These are phyloP conservation scores for Cyprinodon brontotheroides DNA, from an alignment of 2,113 vertebrate species.

Conservation along the genomic window DNA sequence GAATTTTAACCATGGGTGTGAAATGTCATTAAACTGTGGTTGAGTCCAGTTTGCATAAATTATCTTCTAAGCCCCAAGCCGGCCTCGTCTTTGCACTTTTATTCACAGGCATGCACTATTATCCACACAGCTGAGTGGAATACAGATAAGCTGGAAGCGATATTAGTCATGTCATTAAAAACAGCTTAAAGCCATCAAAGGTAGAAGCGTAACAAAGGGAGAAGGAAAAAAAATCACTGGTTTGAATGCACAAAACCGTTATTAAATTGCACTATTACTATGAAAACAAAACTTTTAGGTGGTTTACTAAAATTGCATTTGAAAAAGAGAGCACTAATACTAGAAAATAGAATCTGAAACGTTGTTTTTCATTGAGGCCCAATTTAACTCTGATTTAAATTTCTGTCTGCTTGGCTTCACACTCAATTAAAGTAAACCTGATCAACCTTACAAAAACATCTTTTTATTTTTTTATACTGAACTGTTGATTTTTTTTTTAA, in stretches of 20 bases:
- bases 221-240: background rate
- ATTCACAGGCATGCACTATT: slow-evolving; percentile 20
- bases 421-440: background rate
- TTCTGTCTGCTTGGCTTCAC: background rate
- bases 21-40: slow-evolving; percentile 32
- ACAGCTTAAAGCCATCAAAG: background rate
- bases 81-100: slow-evolving; percentile 10
- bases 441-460: background rate
- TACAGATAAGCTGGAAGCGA: slow-evolving; percentile 15
- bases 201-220: slow-evolving; percentile 21
- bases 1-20: slow-evolving; percentile 5
- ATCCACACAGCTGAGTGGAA: slow-evolving; percentile 14
- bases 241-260: background rate
- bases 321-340: background rate
- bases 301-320: background rate
- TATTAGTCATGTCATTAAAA: slow-evolving; percentile 17
- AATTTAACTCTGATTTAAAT: background rate
- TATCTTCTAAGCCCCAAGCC: slow-evolving; percentile 26
- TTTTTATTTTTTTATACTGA: background rate
- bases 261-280: background rate
- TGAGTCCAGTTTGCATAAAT: slow-evolving; percentile 41
- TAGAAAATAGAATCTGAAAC: background rate
- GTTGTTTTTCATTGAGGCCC: too few relatives aligned
- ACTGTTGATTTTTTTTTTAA: background rate
- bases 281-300: background rate